A percentile compares a stretch with the other conserved stretches of the same genome.
phyloP scores from a whole-genome alignment of 2,797 vertebrate species.

The Microchirus variegatus region DNA sequence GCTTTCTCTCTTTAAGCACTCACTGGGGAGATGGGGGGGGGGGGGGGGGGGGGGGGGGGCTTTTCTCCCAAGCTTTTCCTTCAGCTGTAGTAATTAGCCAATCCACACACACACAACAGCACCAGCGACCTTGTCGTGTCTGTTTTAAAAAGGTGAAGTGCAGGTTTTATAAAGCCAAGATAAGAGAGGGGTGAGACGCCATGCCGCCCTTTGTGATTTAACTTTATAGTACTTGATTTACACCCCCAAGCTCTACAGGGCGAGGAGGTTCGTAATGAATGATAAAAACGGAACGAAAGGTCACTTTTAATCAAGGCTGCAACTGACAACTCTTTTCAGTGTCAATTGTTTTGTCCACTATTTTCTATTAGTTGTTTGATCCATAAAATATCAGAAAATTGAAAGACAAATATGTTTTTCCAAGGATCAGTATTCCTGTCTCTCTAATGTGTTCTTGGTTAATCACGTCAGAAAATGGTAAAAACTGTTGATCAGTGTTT shows the following conservation, averaged over 20 bases:
- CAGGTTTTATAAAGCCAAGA: constrained; percentile 15
- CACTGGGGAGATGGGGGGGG: constrained; percentile 56
- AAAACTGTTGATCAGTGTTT: too few species aligned
- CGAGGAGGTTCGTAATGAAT: too few species aligned
- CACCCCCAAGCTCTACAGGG: not conserved
- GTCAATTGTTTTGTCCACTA: too few species aligned
- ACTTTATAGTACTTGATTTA: constrained; percentile 30
- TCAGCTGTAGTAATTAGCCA: constrained; percentile 63
- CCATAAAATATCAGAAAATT: too few species aligned
- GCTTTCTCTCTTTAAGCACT: constrained; percentile 68
- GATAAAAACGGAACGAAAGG: too few species aligned
- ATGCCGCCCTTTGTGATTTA: constrained; percentile 30
- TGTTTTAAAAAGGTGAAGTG: constrained; percentile 52
- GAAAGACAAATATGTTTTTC: too few species aligned
- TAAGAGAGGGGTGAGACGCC: constrained; percentile 27
- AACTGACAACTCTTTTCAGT: too few species aligned
- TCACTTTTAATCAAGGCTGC: too few species aligned
- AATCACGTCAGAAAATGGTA: too few species aligned
- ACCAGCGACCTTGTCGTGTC: constrained; percentile 50
- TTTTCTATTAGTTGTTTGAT: too few species aligned
- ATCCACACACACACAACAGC: constrained; percentile 12
- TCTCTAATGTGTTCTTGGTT: too few species aligned
- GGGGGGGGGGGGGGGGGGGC: constrained; percentile 56
- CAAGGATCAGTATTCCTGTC: too few species aligned
- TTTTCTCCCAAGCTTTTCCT: constrained; percentile 64